Evolutionary conservation across 2,113 vertebrate species (phyloP), one percentile per base, ranked within the genome.

Genomic region (Macquaria ambigua): DNA sequence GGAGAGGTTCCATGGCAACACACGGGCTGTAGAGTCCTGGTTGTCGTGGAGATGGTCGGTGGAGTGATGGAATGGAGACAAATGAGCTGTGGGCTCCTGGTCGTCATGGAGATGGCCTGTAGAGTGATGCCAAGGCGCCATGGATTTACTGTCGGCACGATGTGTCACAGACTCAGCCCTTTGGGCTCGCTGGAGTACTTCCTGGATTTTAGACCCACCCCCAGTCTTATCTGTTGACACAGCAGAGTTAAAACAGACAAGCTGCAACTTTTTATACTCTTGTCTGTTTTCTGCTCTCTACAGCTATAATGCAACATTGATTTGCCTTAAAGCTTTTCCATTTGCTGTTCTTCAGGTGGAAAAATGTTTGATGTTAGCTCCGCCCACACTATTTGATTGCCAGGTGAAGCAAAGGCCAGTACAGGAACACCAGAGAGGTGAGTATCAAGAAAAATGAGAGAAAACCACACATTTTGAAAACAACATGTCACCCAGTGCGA

Each of bases 61-160:
- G 28, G 94, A 96, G 41, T 39, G 84, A 55, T 85, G 85, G 71
- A 87, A 66, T 0, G 88, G 66, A 0, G 70, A 37, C 23, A 14
- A 31, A 8, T 1, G 3, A 20, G 28, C 43, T 7, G 2, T 0
- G 2, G 81, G 28, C 20, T 56, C 34, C 25, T 82, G 67, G 20
- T 89, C 31, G 0, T 82, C 74, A 7, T 62, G 90, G 56, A 89
- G 83, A 73, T 87, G 28, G 20, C 89, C 92, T 0, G 85, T 83
- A 4, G 93, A 95, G 46, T 70, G 85, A 46, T 93, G 93, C 90
- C 87, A 74, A 3, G 89, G 67, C 0, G 12, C n/a, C 0, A 9
- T 5, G 37, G 53, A 11, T n/a, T 76, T 77, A 18, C 2, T 21
- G 53, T 74, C 67, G 0, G 66, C 50, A 8, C 39, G 55, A 5